phyloP scores from a whole-genome alignment of 2,888 invertebrate genomes.

The Watsonalla cultraria region DNA sequence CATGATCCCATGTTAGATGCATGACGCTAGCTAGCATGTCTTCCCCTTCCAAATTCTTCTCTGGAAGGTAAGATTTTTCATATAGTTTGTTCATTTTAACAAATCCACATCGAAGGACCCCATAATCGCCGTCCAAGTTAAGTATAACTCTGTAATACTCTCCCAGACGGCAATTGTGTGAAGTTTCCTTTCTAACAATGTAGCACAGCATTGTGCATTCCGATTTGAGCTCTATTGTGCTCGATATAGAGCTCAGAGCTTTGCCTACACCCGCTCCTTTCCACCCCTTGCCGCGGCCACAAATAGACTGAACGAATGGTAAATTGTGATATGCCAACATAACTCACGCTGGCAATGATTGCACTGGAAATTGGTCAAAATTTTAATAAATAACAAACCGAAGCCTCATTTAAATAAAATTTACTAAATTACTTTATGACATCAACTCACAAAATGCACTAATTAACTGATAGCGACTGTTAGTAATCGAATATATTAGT shows the following conservation, averaged over 20 bases:
- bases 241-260: slow-evolving; percentile 8
- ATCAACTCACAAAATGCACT: too few species aligned
- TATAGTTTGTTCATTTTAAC: slow-evolving; percentile 3
- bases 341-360: slow-evolving; percentile 4
- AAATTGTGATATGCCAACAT: slow-evolving; percentile 1
- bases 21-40: slow-evolving; percentile 31
- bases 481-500: not conserved
- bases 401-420: not conserved
- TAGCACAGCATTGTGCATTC: slow-evolving; percentile 77
- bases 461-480: not conserved
- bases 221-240: slow-evolving; percentile 48
- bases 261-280: slow-evolving; percentile 13
- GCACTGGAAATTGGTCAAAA: not conserved
- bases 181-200: slow-evolving; percentile 47
- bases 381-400: not conserved
- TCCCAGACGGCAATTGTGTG: slow-evolving; percentile 61
- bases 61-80: slow-evolving; percentile 19
- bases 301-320: slow-evolving; percentile 7
- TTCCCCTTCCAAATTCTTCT: slow-evolving; percentile 10
- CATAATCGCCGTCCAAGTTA: slow-evolving; percentile 6
- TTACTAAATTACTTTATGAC: too few species aligned
- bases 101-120: not conserved
- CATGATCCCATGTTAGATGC: slow-evolving; percentile 34
- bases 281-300: slow-evolving; percentile 6
- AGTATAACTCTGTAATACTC: slow-evolving; percentile 4